phyloP scores from a whole-genome alignment of 2,797 vertebrate genomes.

The Aulostomus chinensis region DNA sequence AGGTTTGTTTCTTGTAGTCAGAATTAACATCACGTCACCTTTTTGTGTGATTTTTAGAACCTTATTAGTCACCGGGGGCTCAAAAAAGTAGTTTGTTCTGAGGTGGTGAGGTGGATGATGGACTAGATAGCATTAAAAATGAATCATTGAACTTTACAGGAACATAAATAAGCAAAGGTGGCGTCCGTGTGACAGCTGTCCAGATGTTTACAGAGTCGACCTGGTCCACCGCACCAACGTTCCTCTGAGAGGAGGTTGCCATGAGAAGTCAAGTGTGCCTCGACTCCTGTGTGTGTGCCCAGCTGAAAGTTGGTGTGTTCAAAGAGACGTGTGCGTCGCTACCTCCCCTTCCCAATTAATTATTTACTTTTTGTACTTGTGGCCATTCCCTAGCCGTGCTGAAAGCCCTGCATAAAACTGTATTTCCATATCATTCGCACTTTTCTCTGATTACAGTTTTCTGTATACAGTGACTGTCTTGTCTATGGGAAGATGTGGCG shows the following conservation, averaged over 20 bases:
- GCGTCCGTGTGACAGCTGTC: conserved; percentile 7
- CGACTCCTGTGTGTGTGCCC: conserved; percentile 31
- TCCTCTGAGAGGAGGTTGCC: conserved; percentile 6
- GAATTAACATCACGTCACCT: too few species aligned
- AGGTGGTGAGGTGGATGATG: too few species aligned
- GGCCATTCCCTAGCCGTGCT: conserved; percentile 40
- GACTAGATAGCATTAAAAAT: too few species aligned
- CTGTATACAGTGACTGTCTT: conserved; percentile 39
- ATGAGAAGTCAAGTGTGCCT: conserved; percentile 35
- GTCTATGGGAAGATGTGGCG: conserved; percentile 15
- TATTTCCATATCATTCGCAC: conserved; percentile 55
- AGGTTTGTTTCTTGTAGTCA: too few species aligned
- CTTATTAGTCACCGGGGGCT: too few species aligned
- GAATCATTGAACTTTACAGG: too few species aligned
- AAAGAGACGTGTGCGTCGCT: background rate
- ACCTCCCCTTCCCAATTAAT: conserved; percentile 21
- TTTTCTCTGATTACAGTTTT: conserved; percentile 46
- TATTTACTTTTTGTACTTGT: conserved; percentile 36
- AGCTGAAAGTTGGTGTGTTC: conserved; percentile 22
- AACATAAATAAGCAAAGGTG: too few species aligned
- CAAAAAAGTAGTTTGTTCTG: too few species aligned
- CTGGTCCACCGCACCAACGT: conserved; percentile 32
- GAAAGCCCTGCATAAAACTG: conserved; percentile 37
- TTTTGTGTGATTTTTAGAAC: too few species aligned
- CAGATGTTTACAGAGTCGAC: conserved; percentile 5